Conservation (phyloP, 2,797 vertebrate species). For the Rhynchotus rufescens region DNA sequence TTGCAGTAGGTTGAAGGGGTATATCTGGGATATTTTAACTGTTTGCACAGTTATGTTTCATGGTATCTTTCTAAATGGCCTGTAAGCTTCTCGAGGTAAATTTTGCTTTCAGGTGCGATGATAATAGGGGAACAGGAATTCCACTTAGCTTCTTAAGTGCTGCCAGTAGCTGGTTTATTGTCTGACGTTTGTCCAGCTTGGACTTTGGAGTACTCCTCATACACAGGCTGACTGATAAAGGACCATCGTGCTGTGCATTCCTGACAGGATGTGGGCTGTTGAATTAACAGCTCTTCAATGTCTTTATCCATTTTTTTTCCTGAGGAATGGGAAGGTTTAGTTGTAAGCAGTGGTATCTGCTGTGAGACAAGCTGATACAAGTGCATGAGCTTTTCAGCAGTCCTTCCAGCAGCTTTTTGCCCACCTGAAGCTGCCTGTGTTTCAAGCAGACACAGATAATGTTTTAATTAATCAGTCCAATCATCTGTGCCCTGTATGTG, state of each 20-base stretch:
- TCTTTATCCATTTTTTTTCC: neutral
- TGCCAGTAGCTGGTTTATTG: neutral
- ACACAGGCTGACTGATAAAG: neutral
- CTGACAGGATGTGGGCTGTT: neutral
- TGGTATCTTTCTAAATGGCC: neutral
- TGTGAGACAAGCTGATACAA: neutral
- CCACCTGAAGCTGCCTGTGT: neutral
- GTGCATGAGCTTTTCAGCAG: neutral
- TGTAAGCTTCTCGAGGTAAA: neutral
- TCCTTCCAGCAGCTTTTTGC: neutral
- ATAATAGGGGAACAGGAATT: neutral
- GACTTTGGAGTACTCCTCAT: neutral
- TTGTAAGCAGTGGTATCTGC: neutral
- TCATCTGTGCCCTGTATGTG: no score
- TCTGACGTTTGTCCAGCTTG: neutral
- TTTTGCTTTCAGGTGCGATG: neutral
- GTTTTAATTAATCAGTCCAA: neutral
- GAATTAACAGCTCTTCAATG: neutral
- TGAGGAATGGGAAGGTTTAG: neutral
- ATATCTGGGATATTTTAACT: neutral
- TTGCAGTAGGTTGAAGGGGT: neutral
- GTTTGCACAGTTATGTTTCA: neutral
- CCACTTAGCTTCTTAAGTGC: neutral
- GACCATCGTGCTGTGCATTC: neutral
- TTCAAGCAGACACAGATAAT: neutral